Base-by-base conservation (phyloP, 2,888 invertebrate species). In the Lymantria dispar region DNA sequence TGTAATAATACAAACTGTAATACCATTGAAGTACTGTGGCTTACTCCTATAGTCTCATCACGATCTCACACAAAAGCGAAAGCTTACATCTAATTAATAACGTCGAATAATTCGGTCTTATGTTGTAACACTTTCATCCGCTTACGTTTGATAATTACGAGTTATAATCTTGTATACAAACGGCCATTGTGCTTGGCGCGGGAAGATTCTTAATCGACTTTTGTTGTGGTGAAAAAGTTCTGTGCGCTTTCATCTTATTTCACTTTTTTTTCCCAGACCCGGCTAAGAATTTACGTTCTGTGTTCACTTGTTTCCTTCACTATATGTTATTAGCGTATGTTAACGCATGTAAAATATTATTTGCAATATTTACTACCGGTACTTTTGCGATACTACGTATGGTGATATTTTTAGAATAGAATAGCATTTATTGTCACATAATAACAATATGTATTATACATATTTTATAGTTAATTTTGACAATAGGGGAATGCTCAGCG, bases 71-170 rank as follows among this genome's bases (percentile, higher is more conserved):
- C 54, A 70, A 78, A 74, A 78, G 73, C 68, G 76, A 80, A 78
- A 79, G 74, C 71, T 62, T 64, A 73, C 63, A 56, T 52, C 52
- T 72, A 74, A 83, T 84, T 83, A 85, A 87, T 82, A 74, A 63
- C 69, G 70, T 67, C 70, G 63, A 62, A 60, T 66, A 66, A 70
- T 74, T 70, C 52, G 71, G 69, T 70, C 74, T 75, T 74, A 72
- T 85, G 78, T 64, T 75, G 85, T 78, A 85, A 86, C 72, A 73
- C 80, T 81, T 80, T 84, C 80, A 69, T 80, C 67, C 56, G 48
- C 68, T 68, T 68, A 64, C 63, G 62, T 62, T 64, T 70, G 66
- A 65, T 54, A 64, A 64, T 65, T 64, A 64, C 62, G 57, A 55
- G 46, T 60, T 57, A 54, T 67, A 64, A 64, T 68, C 64, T 55